phyloP scores from a whole-genome alignment of 64 coral and sea anemone genomes.

The Dendronephthya gigantea region DNA sequence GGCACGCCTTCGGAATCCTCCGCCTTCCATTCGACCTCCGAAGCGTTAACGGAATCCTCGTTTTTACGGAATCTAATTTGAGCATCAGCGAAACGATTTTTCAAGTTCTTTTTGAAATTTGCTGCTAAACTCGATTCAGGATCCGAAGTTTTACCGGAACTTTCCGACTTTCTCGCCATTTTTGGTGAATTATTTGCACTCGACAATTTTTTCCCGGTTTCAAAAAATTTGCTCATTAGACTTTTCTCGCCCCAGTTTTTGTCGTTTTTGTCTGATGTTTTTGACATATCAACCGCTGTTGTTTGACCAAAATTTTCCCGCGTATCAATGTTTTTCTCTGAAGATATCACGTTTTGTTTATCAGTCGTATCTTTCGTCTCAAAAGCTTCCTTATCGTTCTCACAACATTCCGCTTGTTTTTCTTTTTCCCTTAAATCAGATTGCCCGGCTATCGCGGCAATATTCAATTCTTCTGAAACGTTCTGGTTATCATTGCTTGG shows the following conservation, averaged over 20 bases:
- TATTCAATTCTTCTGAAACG: background rate
- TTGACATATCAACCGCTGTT: too few species aligned
- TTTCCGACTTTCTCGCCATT: background rate
- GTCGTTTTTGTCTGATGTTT: too few species aligned
- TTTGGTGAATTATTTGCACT: background rate
- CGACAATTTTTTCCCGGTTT: background rate
- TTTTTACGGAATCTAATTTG: background rate
- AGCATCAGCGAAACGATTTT: background rate
- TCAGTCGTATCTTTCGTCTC: too few species aligned
- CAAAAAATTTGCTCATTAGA: background rate
- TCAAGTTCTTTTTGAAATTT: background rate
- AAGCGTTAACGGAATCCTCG: background rate
- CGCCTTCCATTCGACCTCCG: background rate
- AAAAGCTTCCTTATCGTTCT: too few species aligned
- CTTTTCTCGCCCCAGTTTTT: too few species aligned
- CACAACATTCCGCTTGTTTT: background rate
- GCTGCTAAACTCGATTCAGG: background rate
- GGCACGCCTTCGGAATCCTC: background rate
- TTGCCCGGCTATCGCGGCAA: background rate
- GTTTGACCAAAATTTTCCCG: too few species aligned
- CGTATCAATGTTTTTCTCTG: too few species aligned
- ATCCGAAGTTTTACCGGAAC: too few species aligned
- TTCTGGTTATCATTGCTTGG: background rate
- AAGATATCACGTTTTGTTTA: too few species aligned
- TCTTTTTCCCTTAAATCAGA: background rate